Conservation (phyloP, 2,888 invertebrate genomes). For the Cryptus armator region DNA sequence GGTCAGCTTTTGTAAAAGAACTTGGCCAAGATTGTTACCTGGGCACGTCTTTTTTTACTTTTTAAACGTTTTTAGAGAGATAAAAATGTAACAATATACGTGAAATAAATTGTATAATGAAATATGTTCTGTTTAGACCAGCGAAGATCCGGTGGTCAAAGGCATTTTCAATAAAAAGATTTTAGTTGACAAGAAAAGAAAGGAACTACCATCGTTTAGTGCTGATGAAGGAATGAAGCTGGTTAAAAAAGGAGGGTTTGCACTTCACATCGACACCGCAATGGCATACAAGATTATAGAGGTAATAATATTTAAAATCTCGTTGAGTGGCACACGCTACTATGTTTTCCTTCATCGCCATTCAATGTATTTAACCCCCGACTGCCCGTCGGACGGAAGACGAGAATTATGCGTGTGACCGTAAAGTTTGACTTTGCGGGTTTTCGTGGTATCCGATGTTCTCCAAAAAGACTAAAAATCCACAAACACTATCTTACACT, state of each 20-base stretch:
- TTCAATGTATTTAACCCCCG: no score
- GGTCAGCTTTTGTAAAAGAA: no score
- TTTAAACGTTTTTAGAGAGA: no score
- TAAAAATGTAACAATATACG: background rate
- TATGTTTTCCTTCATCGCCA: no score
- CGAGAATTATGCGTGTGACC: no score
- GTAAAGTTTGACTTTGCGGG: no score
- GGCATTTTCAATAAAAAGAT: slow-evolving; percentile 88
- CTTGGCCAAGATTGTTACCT: background rate
- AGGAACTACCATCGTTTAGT: slow-evolving; percentile 80
- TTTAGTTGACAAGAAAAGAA: slow-evolving; percentile 71
- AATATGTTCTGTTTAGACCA: slow-evolving; percentile 85
- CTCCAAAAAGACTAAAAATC: background rate
- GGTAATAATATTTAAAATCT: slow-evolving; percentile 64
- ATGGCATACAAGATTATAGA: slow-evolving; percentile 90
- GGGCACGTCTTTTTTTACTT: no score
- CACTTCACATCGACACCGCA: slow-evolving; percentile 90
- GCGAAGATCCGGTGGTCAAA: slow-evolving; percentile 88
- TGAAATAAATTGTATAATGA: background rate
- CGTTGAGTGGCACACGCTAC: background rate
- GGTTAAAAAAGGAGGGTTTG: slow-evolving; percentile 89
- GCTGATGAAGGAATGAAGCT: slow-evolving; percentile 87
- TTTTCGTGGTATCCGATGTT: no score
- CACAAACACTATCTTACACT: background rate
- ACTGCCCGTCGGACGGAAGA: no score